Evolutionary conservation across 1,140 invertebrate species (phyloP).

Genomic region (Heliconius eleuchia): DNA sequence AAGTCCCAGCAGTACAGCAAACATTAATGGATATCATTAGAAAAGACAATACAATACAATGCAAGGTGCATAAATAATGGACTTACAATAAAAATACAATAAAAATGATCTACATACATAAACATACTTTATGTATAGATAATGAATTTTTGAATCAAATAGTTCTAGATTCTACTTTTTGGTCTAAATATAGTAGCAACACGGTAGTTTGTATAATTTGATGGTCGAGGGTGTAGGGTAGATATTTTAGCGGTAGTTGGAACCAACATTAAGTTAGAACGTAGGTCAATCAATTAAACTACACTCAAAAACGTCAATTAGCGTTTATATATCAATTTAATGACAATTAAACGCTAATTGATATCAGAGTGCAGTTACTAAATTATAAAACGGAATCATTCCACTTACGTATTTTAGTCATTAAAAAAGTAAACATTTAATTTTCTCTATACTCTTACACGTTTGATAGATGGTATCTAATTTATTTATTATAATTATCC

Average conservation of each 20-base stretch:
- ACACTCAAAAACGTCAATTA: not conserved
- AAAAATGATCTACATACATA: not conserved
- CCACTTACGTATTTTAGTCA: not conserved
- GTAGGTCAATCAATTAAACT: not conserved
- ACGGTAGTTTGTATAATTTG: not conserved
- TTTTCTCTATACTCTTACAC: slow-evolving; percentile 7
- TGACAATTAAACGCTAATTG: not conserved
- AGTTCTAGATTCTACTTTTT: not conserved
- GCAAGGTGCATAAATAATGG: not conserved
- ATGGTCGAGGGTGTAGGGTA: not conserved
- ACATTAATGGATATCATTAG: not conserved
- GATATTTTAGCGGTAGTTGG: not conserved
- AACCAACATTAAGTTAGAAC: not conserved
- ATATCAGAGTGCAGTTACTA: not conserved
- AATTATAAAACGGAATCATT: not conserved
- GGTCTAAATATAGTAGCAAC: not conserved
- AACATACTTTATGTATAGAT: not conserved
- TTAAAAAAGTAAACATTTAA: not conserved
- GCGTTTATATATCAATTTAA: not conserved
- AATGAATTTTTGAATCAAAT: slow-evolving; percentile 3
- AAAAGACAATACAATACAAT: not conserved
- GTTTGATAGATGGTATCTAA: not conserved
- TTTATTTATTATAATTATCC: slow-evolving; percentile 3
- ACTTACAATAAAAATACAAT: not conserved
- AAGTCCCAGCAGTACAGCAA: not conserved